Evolutionary conservation across 1,140 invertebrate genomes (phyloP), one percentile per base, ranked within the genome.

Genomic region (Drosophila ironensis): DNA sequence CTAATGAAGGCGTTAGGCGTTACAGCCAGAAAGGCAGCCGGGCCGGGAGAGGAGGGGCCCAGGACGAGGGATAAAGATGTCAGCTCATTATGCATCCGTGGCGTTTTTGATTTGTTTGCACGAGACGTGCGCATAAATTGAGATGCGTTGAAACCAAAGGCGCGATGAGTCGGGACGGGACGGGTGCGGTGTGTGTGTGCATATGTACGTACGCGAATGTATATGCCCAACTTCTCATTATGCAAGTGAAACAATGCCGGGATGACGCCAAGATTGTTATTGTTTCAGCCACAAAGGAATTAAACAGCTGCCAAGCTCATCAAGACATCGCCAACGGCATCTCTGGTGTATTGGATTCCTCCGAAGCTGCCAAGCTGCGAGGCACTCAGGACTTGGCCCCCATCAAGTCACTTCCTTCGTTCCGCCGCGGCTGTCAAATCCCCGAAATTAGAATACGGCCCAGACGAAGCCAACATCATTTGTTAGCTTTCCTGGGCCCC

Each of bases 91-190:
- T 84, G 78, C 78, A 82, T 69, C 70, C 69, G 70, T 73, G 53
- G 66, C 69, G 73, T 72, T 78, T 77, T 72, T 84, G 78, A 82
- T 84, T 77, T 82, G 73, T 66, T 70, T 61, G 73, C 73, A 50
- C 59, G 54, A 70, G 78, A 82, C 69, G 73, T 63, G 78, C 73
- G 78, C 78, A 84, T 82, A 78, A 82, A 82, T 82, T 82, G 69
- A 50, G 69, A 69, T 69, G 73, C 69, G 41, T 67, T 25, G 64
- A 11, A 16, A 20, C 33, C 12, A 8, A 45, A 37, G 44, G 11
- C 38, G 27, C 17, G 8, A n/a, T n/a, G n/a, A 30, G 11, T 22
- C 27, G 28, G 17, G 17, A 27, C 14, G 9, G 20, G 41, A n/a
- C n/a, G 20, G 53, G 2, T 9, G n/a, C 5, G 12, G 3, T 5